phyloP scores from a whole-genome alignment of 2,113 vertebrate genomes.

The Cyphomyrus discorhynchus region DNA sequence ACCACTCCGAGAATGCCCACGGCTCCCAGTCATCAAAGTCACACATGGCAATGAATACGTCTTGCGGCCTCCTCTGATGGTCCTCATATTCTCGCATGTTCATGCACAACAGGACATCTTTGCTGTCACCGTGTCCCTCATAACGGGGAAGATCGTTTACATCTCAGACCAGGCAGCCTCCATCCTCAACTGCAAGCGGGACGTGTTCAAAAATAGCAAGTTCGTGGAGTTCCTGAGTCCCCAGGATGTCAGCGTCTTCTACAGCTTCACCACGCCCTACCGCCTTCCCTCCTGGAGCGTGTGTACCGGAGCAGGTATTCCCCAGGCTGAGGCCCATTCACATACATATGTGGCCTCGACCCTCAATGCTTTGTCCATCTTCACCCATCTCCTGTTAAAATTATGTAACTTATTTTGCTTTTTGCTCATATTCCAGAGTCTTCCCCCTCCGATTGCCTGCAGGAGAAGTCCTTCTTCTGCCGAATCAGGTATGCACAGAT shows the following conservation, averaged over 20 bases:
- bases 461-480: slow-evolving; percentile 94
- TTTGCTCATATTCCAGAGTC: slow-evolving; percentile 60
- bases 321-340: too few species aligned
- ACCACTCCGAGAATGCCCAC: background rate
- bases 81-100: background rate
- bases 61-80: background rate
- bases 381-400: slow-evolving; percentile 35
- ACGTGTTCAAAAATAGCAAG: slow-evolving; percentile 74
- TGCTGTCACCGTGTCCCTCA: slow-evolving; percentile 81
- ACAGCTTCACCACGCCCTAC: slow-evolving; percentile 80
- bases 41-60: background rate
- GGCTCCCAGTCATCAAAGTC: background rate
- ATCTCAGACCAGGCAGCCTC: slow-evolving; percentile 82
- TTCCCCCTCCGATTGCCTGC: slow-evolving; percentile 73
- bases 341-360: background rate
- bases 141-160: slow-evolving; percentile 81
- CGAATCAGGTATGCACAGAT: slow-evolving; percentile 67
- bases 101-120: slow-evolving; percentile 75
- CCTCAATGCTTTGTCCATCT: background rate
- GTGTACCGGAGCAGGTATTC: slow-evolving; percentile 72
- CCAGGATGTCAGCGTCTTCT: slow-evolving; percentile 86
- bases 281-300: slow-evolving; percentile 81
- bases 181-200: slow-evolving; percentile 76
- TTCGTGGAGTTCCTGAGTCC: slow-evolving; percentile 89
- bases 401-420: slow-evolving; percentile 17